phyloP scores from a whole-genome alignment of 2,888 invertebrate species.

The Thumatha senex region DNA sequence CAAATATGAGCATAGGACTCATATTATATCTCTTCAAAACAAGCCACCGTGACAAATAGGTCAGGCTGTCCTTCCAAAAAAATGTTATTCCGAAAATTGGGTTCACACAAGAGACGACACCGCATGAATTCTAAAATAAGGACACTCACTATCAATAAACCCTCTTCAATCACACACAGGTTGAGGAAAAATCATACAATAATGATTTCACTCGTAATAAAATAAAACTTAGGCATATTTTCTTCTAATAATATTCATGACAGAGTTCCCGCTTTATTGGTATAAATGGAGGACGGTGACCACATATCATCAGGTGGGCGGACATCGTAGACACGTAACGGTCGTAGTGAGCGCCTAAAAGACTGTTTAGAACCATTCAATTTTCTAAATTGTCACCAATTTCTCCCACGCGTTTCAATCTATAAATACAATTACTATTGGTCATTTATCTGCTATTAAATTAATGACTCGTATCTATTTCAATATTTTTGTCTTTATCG shows the following conservation, averaged over 20 bases:
- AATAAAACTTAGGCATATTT: constrained; percentile 9
- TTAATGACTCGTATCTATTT: background rate
- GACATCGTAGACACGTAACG: constrained; percentile 8
- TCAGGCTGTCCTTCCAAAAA: constrained; percentile 11
- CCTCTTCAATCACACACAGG: constrained; percentile 21
- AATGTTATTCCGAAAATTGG: constrained; percentile 8
- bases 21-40: constrained; percentile 4
- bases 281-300: constrained; percentile 30
- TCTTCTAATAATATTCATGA: constrained; percentile 18
- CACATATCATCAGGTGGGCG: constrained; percentile 50
- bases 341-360: constrained; percentile 1
- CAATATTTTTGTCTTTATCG: constrained; percentile 7
- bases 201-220: constrained; percentile 23
- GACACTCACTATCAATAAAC: constrained; percentile 5
- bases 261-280: constrained; percentile 33
- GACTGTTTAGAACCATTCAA: constrained; percentile 11
- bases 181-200: constrained; percentile 6
- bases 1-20: too few species aligned
- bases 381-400: background rate
- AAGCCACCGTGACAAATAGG: constrained; percentile 13
- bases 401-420: background rate
- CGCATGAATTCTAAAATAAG: constrained; percentile 20
- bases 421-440: background rate
- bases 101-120: constrained; percentile 9
- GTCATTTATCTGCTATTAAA: background rate